Conservation (phyloP, 2,888 invertebrate genomes). For the Hirtodrosophila histrioides region DNA sequence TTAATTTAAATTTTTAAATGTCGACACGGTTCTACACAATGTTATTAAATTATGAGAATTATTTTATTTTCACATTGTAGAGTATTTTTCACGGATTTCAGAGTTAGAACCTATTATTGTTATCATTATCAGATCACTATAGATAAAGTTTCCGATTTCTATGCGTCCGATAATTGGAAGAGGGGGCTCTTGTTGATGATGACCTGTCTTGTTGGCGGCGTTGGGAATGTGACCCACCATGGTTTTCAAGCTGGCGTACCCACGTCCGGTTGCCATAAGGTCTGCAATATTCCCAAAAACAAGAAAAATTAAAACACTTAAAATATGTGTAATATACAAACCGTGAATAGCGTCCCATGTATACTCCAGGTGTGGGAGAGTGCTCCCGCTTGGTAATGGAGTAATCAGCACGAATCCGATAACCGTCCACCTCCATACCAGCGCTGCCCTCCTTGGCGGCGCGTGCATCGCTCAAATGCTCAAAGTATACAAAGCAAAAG, state of each 20-base stretch:
- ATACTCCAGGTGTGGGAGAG: slow-evolving; percentile 98
- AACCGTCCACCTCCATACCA: slow-evolving; percentile 96
- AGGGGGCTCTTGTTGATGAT: too few species aligned
- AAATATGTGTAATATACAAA: slow-evolving; percentile 19
- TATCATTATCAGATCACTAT: too few species aligned
- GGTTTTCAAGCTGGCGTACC: too few species aligned
- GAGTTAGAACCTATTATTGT: too few species aligned
- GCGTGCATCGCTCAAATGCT: slow-evolving; percentile 93
- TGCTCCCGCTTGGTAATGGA: slow-evolving; percentile 98
- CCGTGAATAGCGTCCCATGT: slow-evolving; percentile 95
- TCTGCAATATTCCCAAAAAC: slow-evolving; percentile 3
- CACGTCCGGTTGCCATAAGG: neutral
- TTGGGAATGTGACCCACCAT: slow-evolving; percentile 30
- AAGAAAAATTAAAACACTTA: too few species aligned
- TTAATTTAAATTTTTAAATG: too few species aligned
- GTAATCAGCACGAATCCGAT: slow-evolving; percentile 96
- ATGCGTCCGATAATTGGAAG: too few species aligned
- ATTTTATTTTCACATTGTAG: too few species aligned
- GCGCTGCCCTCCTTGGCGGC: slow-evolving; percentile 96
- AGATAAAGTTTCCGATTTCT: too few species aligned
- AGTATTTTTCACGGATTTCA: neutral
- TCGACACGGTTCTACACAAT: too few species aligned
- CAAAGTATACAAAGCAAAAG: slow-evolving; percentile 98
- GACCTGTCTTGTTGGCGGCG: slow-evolving; percentile 41
- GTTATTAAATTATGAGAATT: too few species aligned